Base-by-base conservation (phyloP, 2,797 vertebrate genomes). In the Hypotaenidia philippensis region DNA sequence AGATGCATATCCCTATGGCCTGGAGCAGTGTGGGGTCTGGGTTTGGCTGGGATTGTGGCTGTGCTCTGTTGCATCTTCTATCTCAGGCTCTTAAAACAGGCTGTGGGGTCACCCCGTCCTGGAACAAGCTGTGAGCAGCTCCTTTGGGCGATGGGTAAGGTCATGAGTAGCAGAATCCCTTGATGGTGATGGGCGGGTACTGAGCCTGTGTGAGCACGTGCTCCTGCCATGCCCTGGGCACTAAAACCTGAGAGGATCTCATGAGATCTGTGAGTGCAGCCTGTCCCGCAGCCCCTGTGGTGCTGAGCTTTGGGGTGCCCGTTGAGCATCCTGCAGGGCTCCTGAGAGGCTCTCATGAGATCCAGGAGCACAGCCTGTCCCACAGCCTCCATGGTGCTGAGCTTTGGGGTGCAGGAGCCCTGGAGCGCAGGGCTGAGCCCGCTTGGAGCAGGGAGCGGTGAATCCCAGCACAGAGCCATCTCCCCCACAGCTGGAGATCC, bases 131-230 rank as follows among this genome's bases (percentile, higher is more conserved):
- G 49, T 61, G 65, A 66, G 25, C 77, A 29, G 19, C 41, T 52
- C 77, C 1, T 6, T 27, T 15, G 63, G 81, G 65, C n/a, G 61
- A 29, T 21, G n/a, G 19, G 36, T 13, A 23, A n/a, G 60, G 11
- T 5, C 14, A 5, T 53, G 79, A 57, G 45, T 22, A 21, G 38
- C 53, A 82, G 45, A 50, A 29, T 36, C n/a, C 34, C 6, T 1
- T 40, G 61, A 0, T 20, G 49, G 2, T 36, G 77, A 4, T 21
- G n/a, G n/a, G 19, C 0, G 2, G 41, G 45, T n/a, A 53, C 29
- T 0, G 2, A 49, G 66, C 2, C 49, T 19, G 19, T 0, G 1
- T 9, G 9, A 50, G 34, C 6, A 0, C 1, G 22, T 63, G 40
- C 22, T 52, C 31, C 68, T 38, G 29, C 81, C 1, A 2, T 4